phyloP scores from a whole-genome alignment of 2,797 vertebrate genomes.

The Cynodonichthys magdalenae region DNA sequence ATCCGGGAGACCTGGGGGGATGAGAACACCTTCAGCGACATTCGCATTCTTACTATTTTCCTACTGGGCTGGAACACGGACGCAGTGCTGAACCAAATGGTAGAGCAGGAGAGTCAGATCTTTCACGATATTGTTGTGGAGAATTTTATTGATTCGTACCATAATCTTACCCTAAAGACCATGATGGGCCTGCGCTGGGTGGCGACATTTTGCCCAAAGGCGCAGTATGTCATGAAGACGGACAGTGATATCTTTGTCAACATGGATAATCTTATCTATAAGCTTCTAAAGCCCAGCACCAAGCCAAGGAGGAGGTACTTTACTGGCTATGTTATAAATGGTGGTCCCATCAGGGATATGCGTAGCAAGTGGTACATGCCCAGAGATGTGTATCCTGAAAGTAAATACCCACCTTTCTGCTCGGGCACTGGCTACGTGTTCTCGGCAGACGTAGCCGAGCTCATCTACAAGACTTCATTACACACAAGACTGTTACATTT shows the following conservation, averaged over 20 bases:
- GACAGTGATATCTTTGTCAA: slow-evolving; percentile 99
- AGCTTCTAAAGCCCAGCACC: slow-evolving; percentile 92
- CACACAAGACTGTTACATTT: slow-evolving; percentile 96
- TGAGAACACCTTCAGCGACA: slow-evolving; percentile 90
- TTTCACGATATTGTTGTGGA: slow-evolving; percentile 98
- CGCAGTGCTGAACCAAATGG: slow-evolving; percentile 95
- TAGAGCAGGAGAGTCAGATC: slow-evolving; percentile 98
- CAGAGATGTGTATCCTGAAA: slow-evolving; percentile 94
- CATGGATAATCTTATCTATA: slow-evolving; percentile 99
- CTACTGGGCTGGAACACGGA: slow-evolving; percentile 92
- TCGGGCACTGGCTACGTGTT: slow-evolving; percentile 98
- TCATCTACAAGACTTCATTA: slow-evolving; percentile 96
- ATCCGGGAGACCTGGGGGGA: slow-evolving; percentile 98
- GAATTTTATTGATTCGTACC: slow-evolving; percentile 97
- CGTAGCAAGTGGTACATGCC: slow-evolving; percentile 99
- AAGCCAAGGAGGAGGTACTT: slow-evolving; percentile 96
- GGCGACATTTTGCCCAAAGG: slow-evolving; percentile 92
- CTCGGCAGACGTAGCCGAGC: slow-evolving; percentile 95
- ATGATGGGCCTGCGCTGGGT: slow-evolving; percentile 99
- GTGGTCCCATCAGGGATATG: slow-evolving; percentile 95
- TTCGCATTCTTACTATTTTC: slow-evolving; percentile 92
- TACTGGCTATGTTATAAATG: slow-evolving; percentile 97
- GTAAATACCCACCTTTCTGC: slow-evolving; percentile 98
- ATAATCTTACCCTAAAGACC: slow-evolving; percentile 96
- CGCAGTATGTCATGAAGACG: slow-evolving; percentile 97